Conservation (phyloP, 2,113 vertebrate genomes). For the Calidris pugnax region DNA sequence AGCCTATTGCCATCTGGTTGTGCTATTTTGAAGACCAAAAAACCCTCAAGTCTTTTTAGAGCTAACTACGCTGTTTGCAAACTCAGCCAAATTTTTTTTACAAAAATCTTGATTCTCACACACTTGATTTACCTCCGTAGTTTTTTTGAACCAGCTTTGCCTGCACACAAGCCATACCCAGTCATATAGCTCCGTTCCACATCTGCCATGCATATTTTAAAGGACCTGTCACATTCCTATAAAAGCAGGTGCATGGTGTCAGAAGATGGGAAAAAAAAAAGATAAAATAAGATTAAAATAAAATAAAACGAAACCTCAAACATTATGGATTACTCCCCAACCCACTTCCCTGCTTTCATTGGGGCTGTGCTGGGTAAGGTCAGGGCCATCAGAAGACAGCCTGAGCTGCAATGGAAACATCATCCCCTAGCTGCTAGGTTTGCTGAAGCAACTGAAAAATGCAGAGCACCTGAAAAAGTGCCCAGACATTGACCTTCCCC, state of each 20-base stretch:
- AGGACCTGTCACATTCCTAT: background rate
- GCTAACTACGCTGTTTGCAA: conserved; percentile 58
- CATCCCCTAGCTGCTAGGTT: background rate
- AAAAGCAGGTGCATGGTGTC: background rate
- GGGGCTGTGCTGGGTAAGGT: background rate
- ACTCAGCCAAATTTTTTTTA: conserved; percentile 39
- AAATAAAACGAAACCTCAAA: background rate
- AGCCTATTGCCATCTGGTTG: conserved; percentile 55
- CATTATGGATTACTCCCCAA: background rate
- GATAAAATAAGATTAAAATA: background rate
- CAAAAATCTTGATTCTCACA: background rate
- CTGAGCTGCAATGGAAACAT: background rate
- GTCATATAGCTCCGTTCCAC: background rate
- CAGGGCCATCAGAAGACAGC: background rate
- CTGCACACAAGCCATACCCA: background rate
- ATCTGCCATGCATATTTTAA: background rate
- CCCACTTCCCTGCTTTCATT: background rate
- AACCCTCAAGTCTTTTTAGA: conserved; percentile 27
- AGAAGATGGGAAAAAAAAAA: background rate
- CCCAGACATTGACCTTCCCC: background rate
- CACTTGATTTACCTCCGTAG: conserved; percentile 3
- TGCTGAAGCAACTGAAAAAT: background rate
- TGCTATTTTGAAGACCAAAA: conserved; percentile 58
- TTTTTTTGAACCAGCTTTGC: background rate
- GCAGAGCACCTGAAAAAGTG: background rate